These are phyloP conservation scores for Prosapia bicincta DNA, from an alignment of 2,888 invertebrate species.

Conservation along the genomic window DNA sequence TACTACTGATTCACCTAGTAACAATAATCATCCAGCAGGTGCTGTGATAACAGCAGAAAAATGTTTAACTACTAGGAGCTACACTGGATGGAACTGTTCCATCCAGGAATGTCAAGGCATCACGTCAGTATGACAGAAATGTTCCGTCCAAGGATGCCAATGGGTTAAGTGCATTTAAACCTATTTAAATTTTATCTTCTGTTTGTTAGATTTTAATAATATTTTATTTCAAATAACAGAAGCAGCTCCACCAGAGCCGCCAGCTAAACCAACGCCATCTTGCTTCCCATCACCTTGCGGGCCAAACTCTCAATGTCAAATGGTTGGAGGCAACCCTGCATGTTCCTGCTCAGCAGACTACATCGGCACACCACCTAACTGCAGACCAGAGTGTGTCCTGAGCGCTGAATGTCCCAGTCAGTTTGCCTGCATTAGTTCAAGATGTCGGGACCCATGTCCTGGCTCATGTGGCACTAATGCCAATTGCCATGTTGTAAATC, in stretches of 20 bases:
- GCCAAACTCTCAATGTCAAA: constrained; percentile 52
- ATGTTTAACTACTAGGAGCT: too few species aligned
- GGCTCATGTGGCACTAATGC: constrained; percentile 43
- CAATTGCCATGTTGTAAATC: constrained; percentile 45
- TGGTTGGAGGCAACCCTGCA: constrained; percentile 43
- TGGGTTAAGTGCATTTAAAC: too few species aligned
- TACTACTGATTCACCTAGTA: too few species aligned
- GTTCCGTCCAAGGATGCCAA: too few species aligned
- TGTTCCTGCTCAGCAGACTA: constrained; percentile 46
- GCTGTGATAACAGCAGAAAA: too few species aligned
- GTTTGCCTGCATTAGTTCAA: constrained; percentile 45
- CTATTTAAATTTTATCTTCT: too few species aligned
- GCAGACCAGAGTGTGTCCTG: constrained; percentile 42
- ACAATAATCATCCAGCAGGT: too few species aligned
- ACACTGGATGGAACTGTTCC: too few species aligned
- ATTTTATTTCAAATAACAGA: constrained; percentile 33
- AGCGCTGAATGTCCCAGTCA: constrained; percentile 44
- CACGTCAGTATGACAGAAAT: too few species aligned
- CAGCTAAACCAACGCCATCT: constrained; percentile 58
- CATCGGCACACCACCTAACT: constrained; percentile 42
- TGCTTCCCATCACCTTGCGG: constrained; percentile 70
- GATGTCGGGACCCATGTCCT: constrained; percentile 46
- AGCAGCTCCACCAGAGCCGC: constrained; percentile 40
- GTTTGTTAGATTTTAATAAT: too few species aligned
- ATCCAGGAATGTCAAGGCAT: too few species aligned